Conservation (phyloP, 1,140 invertebrate genomes). For the Propsilocerus akamusi region DNA sequence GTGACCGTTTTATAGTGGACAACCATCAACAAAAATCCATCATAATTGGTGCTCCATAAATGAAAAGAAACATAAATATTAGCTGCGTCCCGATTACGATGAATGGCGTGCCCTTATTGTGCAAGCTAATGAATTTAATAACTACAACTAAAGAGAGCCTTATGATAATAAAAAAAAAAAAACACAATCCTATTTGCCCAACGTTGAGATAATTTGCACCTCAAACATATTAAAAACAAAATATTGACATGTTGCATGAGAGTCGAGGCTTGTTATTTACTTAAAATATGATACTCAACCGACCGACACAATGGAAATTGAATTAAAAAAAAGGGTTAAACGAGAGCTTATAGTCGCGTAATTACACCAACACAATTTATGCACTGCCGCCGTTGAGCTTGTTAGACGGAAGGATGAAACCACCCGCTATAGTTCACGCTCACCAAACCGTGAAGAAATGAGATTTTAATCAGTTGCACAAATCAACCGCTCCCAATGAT, state of each 20-base stretch:
- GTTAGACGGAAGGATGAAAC: too few species aligned
- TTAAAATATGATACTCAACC: too few species aligned
- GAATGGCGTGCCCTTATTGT: background rate
- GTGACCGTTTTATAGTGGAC: conserved; percentile 2
- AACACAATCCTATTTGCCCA: too few species aligned
- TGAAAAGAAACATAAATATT: background rate
- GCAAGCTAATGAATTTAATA: background rate
- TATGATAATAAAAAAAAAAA: too few species aligned
- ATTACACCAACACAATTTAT: conserved; percentile 4
- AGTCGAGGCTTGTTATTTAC: too few species aligned
- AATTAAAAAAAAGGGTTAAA: conserved; percentile 3
- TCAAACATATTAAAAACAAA: too few species aligned
- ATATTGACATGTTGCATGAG: too few species aligned
- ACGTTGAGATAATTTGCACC: too few species aligned
- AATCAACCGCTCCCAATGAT: background rate
- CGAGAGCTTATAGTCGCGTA: background rate
- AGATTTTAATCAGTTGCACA: conserved; percentile 3
- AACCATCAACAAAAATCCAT: background rate
- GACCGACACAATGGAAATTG: too few species aligned
- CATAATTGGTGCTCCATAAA: background rate
- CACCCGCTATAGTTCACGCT: too few species aligned
- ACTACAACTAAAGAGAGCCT: too few species aligned
- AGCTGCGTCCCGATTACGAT: background rate
- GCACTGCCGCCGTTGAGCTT: too few species aligned
- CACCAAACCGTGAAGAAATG: background rate